Evolutionary conservation across 2,797 vertebrate species (phyloP).

Genomic region (Bovichtus variegatus): DNA sequence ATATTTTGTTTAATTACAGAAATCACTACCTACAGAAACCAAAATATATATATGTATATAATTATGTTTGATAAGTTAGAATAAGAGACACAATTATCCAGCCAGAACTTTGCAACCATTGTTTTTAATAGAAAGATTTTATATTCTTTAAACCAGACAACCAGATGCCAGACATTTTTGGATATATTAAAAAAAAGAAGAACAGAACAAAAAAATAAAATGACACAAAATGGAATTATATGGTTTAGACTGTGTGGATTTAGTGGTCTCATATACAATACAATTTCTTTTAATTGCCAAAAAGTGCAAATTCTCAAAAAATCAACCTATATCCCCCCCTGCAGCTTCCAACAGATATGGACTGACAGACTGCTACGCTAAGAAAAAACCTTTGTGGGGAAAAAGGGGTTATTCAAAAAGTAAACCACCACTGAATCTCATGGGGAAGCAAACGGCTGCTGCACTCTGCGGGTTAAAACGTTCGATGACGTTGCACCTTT

Average conservation of each 20-base stretch:
- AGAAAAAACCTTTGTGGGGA: conserved; percentile 62
- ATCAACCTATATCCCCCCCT: conserved; percentile 66
- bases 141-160: conserved; percentile 88
- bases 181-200: conserved; percentile 81
- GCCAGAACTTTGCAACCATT: conserved; percentile 80
- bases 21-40: no score
- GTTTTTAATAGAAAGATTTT: conserved; percentile 90
- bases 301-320: conserved; percentile 89
- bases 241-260: conserved; percentile 88
- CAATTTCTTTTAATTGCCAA: conserved; percentile 85
- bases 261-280: conserved; percentile 90
- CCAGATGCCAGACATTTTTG: conserved; percentile 89
- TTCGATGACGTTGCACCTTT: conserved; percentile 26
- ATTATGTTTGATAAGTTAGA: background rate
- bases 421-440: conserved; percentile 47
- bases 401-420: conserved; percentile 61
- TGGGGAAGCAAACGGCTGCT: conserved; percentile 29
- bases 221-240: conserved; percentile 87
- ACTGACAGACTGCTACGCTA: conserved; percentile 70
- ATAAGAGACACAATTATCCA: conserved; percentile 47
- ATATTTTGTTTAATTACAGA: no score
- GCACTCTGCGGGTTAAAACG: conserved; percentile 33
- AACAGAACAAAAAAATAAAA: conserved; percentile 70
- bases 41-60: no score
- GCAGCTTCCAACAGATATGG: conserved; percentile 81